Base-by-base conservation (phyloP, 1,140 invertebrate species). In the Ruditapes philippinarum region DNA sequence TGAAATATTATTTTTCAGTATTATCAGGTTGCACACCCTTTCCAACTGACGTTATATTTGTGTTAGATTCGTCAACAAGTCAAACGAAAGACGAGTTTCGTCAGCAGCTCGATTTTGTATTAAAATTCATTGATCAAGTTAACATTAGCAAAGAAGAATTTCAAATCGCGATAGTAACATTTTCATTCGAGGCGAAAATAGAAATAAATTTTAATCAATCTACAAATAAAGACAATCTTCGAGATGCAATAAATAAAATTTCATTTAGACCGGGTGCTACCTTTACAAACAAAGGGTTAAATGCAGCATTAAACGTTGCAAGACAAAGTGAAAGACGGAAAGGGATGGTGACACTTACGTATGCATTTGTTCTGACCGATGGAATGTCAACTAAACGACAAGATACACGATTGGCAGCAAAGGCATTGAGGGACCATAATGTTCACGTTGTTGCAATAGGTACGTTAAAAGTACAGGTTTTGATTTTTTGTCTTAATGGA, bases 21-120 rank as follows among this genome's bases (percentile, higher is more conserved):
- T 68, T 68, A 38, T 4, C 12, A n/a, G 62, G 28, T 31, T 68
- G 62, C 33, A 33, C 19, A 5, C 62, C 62, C 11, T 68, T 68
- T 38, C 62, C 62, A 4, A 68, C 62, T 68, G 62, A 68, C 33
- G 62, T 68, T n/a, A n/a, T n/a, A n/a, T n/a, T n/a, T n/a, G n/a
- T n/a, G n/a, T n/a, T n/a, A n/a, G n/a, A n/a, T n/a, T 31, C 28
- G 0, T 12, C 38, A 22, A n/a, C 51, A 57, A 57, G 51, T 57
- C 51, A 57, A 38, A 74, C 60, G 7, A 11, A 80, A 76, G 40
- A 79, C 62, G n/a, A 89, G 22, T 91, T 91, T 51, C 22, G 70
- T 14, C 51, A 79, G 42, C 62, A 80, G 76, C 82, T 86, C 9
- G 60, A 82, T 9, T 91, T 91, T 73, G 81, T 91, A 2, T 73